Evolutionary conservation across 2,113 vertebrate species (phyloP), one percentile per base, ranked within the genome.

Genomic region (Hippopotamus amphibius): DNA sequence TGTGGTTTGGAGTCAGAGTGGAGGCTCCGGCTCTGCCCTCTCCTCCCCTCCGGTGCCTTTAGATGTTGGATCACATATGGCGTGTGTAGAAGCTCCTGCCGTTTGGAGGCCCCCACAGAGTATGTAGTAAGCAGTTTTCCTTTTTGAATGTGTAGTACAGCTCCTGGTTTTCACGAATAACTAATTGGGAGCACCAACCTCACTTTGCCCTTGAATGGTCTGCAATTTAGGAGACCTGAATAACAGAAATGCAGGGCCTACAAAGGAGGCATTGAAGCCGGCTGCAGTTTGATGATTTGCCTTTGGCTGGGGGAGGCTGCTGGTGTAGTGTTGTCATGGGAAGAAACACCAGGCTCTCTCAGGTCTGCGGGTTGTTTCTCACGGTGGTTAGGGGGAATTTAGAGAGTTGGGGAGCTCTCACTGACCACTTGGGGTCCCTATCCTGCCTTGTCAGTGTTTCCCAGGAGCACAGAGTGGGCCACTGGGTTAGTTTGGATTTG

Each of bases 181-280:
- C 97, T 96, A 97, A 98, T 97, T 96, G 94, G 97, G 89, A 97
- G 61, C 90, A 95, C 88, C 96, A 96, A 96, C 97, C 96, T 98
- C 93, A 30, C 97, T 97, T 96, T 98, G 98, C 97, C 97, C 97
- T 98, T 97, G 97, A 97, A 97, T 84, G 59, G 95, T 96, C 68
- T 94, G 96, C 88, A 90, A 1, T 95, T 91, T 93, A 76, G 91
- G 87, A 97, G 97, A 41, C 94, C 90, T 72, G 88, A 90, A 41
- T 80, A 80, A n/a, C 10, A 24, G 89, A 92, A 94, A 28, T 17
- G 85, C 89, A 93, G 46, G 65, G 43, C 90, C 92, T 14, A 79
- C 93, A 90, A 95, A 95, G 97, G 61, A 77, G 69, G 71, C 96
- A 89, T 48, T 48, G 90, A 84, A 83, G 91, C 37, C 0, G 83